These are phyloP conservation scores for Sebastes minor DNA, from an alignment of 2,797 vertebrate species.

Conservation along the genomic window DNA sequence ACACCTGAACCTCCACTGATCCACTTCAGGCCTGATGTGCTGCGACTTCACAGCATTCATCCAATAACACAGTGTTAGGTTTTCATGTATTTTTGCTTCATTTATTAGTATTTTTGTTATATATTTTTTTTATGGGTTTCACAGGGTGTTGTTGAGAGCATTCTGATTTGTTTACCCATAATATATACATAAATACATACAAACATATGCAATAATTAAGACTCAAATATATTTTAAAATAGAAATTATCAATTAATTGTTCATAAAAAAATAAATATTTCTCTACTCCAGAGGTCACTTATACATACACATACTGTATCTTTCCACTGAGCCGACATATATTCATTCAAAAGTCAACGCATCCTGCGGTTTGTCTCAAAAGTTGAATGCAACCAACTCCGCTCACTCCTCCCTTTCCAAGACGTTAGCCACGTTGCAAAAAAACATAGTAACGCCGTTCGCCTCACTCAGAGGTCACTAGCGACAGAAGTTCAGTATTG, in stretches of 20 bases:
- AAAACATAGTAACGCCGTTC: no score
- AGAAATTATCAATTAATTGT: not conserved
- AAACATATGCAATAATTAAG: not conserved
- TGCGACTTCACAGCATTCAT: constrained; percentile 1
- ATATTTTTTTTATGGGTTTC: not conserved
- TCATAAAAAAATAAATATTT: not conserved
- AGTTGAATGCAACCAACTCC: no score
- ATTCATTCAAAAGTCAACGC: not conserved
- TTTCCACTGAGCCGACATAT: not conserved
- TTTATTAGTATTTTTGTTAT: not conserved
- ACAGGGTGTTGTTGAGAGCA: not conserved
- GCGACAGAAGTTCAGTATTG: not conserved
- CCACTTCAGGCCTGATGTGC: constrained; percentile 34
- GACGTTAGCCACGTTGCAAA: no score
- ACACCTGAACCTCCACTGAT: constrained; percentile 55
- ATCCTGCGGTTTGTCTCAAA: no score
- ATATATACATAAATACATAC: not conserved
- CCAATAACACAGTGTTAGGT: not conserved
- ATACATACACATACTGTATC: not conserved
- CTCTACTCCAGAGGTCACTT: not conserved
- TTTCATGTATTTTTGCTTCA: not conserved
- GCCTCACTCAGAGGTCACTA: no score
- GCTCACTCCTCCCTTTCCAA: no score
- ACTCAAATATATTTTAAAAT: not conserved
- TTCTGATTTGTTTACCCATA: not conserved